These are phyloP conservation scores for Stenolophus ochropezus DNA, from an alignment of 2,888 invertebrate genomes.

Conservation along the genomic window DNA sequence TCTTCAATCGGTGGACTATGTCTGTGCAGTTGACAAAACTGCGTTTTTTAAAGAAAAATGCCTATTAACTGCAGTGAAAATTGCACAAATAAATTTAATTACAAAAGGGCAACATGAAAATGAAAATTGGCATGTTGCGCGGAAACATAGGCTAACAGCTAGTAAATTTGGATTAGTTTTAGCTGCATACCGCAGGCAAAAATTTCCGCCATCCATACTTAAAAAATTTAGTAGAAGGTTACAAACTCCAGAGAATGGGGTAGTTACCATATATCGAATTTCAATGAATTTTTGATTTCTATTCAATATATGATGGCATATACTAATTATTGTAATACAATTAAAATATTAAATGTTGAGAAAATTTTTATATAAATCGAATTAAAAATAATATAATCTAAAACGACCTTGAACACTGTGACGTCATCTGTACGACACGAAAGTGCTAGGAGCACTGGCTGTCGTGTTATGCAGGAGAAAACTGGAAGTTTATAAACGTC, in stretches of 20 bases:
- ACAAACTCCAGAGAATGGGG: conserved; percentile 40
- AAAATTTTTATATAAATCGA: too few relatives aligned
- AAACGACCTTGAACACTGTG: too few relatives aligned
- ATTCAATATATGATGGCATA: too few relatives aligned
- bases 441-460: too few relatives aligned
- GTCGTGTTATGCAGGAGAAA: too few relatives aligned
- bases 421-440: too few relatives aligned
- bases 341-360: too few relatives aligned
- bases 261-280: too few relatives aligned
- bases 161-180: conserved; percentile 59
- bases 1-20: conserved; percentile 50
- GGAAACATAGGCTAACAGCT: conserved; percentile 58
- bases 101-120: conserved; percentile 50
- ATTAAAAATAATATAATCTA: too few relatives aligned
- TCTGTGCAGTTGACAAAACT: conserved; percentile 37
- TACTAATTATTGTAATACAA: too few relatives aligned
- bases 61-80: conserved; percentile 6
- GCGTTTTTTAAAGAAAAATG: conserved; percentile 18
- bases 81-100: conserved; percentile 41
- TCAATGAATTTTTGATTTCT: too few relatives aligned
- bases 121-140: conserved; percentile 59
- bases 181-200: conserved; percentile 33
- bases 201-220: conserved; percentile 43
- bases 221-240: conserved; percentile 43
- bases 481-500: too few relatives aligned